Evolutionary conservation across 2,888 invertebrate species (phyloP).

Genomic region (Melitaea athalia): DNA sequence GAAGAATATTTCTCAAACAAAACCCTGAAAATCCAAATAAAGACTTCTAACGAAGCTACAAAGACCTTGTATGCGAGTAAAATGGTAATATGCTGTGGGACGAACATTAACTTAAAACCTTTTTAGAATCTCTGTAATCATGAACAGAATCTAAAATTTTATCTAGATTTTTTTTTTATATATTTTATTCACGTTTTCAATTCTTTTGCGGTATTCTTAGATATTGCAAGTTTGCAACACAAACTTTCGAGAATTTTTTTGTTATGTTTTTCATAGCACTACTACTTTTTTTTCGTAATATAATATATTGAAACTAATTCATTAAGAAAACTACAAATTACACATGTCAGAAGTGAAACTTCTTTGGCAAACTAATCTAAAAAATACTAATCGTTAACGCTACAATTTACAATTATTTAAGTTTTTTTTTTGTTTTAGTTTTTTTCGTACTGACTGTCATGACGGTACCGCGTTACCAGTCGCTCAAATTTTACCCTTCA

Average conservation of each 20-base stretch:
- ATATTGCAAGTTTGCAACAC: background rate
- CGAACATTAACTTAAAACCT: constrained; percentile 4
- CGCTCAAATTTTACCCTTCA: too few species aligned
- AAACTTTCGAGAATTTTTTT: background rate
- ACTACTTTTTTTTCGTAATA: too few species aligned
- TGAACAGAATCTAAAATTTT: background rate
- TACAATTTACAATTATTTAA: too few species aligned
- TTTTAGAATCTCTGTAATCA: background rate
- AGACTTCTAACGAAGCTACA: background rate
- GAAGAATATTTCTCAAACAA: constrained; percentile 8
- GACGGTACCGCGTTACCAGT: too few species aligned
- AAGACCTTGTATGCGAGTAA: constrained; percentile 7
- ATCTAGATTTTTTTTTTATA: background rate
- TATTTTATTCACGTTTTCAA: background rate
- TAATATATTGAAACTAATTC: too few species aligned
- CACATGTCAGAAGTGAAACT: too few species aligned
- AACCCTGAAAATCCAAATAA: constrained; percentile 16
- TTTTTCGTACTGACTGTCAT: too few species aligned
- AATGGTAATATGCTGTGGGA: constrained; percentile 1
- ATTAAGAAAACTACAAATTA: too few species aligned
- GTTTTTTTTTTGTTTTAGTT: too few species aligned
- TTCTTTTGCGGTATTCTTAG: background rate
- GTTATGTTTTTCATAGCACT: background rate
- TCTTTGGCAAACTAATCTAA: too few species aligned
- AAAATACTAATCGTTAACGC: too few species aligned